Conservation (phyloP, 1,140 invertebrate genomes). For the Drosophila serrata region DNA sequence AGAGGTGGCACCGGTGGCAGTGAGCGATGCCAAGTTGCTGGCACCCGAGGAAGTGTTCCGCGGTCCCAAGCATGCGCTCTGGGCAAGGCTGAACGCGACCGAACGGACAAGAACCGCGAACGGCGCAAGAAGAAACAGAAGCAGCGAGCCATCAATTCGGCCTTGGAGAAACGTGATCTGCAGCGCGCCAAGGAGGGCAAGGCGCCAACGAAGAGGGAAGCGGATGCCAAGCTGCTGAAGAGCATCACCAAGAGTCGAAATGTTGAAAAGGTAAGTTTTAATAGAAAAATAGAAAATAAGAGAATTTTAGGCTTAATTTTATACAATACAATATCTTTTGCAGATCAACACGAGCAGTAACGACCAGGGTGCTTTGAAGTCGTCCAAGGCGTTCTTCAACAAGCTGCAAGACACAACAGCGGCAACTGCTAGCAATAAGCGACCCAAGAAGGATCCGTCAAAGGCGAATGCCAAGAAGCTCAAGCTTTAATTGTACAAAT, state of each 20-base stretch:
- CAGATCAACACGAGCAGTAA: conserved; percentile 85
- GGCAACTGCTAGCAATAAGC: conserved; percentile 41
- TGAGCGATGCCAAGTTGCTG: conserved; percentile 93
- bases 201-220: conserved; percentile 87
- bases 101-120: conserved; percentile 96
- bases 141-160: conserved; percentile 88
- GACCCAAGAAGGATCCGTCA: conserved; percentile 55
- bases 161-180: conserved; percentile 87
- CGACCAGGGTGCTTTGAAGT: conserved; percentile 88
- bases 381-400: conserved; percentile 93
- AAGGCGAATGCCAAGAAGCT: conserved; percentile 73
- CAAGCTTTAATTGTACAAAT: conserved; percentile 61
- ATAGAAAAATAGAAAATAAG: not conserved
- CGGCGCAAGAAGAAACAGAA: conserved; percentile 94
- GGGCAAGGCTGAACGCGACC: conserved; percentile 92
- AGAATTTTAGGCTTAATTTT: not conserved
- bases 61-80: conserved; percentile 91
- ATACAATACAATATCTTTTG: conserved; percentile 30
- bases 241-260: conserved; percentile 89
- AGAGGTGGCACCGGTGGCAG: conserved; percentile 96
- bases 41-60: conserved; percentile 97
- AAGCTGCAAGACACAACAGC: conserved; percentile 91
- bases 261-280: conserved; percentile 86
- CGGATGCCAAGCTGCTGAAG: conserved; percentile 86
- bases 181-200: conserved; percentile 86